Evolutionary conservation across 1,140 invertebrate species (phyloP), one percentile per base, ranked within the genome.

Genomic region (Lordiphosa stackelbergi): DNA sequence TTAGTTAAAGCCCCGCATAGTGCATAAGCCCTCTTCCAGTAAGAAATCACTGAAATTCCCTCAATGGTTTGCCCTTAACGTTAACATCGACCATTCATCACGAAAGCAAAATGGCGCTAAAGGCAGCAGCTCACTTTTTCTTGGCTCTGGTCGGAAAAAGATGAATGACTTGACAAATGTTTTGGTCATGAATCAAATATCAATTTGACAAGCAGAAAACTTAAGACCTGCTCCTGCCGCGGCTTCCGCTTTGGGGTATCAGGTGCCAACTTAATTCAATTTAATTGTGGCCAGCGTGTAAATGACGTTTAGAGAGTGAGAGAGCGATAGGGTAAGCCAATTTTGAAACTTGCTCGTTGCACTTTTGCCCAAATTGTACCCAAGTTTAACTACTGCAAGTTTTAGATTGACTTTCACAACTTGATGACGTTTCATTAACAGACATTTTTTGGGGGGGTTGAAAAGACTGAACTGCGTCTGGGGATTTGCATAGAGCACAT

Each of bases 181-280:
- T 60, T 69, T 81, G 81, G 81, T 85, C 81, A 85, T 85, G 81
- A 75, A 85, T 85, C 79, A 85, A 85, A 85, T 85, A 85, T 85
- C 81, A 85, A 85, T 81, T 85, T 85, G 81, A 85, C 81, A 81
- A 85, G 74, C 81, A 52, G 49, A 58, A 60, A 77, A 51, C 74
- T 28, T 53, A 28, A 19, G 51, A 41, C 34, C 22, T 45, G 16
- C 54, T 48, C 31, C 3, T 36, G 40, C 12, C 45, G 37, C 34
- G 45, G 0, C 47, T 31, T 36, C 22, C n/a, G 31, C 42, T 34
- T 36, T 11, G 13, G 52, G 24, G 19, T 35, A 63, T 75, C 77
- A 84, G 78, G 78, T 83, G 77, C 43, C 69, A 69, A 55, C 56
- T 70, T 77, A 69, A 83, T 83, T 83, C 77, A 83, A 83, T 83